Evolutionary conservation across 2,113 vertebrate genomes (phyloP), one percentile per base, ranked within the genome.

Genomic region (Erythrocercus mccallii): DNA sequence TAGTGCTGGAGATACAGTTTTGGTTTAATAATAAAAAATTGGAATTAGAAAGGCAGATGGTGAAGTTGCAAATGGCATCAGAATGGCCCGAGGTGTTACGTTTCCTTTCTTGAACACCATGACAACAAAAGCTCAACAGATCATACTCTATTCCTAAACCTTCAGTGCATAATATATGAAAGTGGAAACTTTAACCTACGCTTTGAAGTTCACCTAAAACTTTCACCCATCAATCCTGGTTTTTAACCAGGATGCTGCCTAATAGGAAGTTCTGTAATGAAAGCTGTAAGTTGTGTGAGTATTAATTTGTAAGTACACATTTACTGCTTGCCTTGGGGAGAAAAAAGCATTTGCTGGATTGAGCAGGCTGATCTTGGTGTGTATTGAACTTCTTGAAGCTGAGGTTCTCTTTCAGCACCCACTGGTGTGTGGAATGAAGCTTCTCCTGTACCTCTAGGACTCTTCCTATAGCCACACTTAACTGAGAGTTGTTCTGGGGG

Each of bases 351-450:
- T 83, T 51, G 5, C 40, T 19, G 0, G 33, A 3, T 35, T 33
- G 61, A 65, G 45, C 19, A 53, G 50, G 17, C 20, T 64, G 51
- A 47, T 60, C 25, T 27, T 30, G 25, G 23, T 15, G 56, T 11
- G 27, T 17, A 20, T 2, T 8, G 10, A 77, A 9, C 30, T 19
- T 7, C 24, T 24, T 10, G 31, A 23, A 60, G 24, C 30, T 11
- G 40, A 81, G 16, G 5, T 7, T 44, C 44, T 77, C 20, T 30
- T 8, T 35, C 5, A 6, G 9, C 9, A 24, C 25, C 24, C 19
- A 1, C 5, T 16, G 16, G 10, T 1, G 13, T 21, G 25, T 16
- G 40, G 74, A 50, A 37, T 11, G 2, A 33, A n/a, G 15, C 7
- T 65, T 4, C 54, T 60, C 48, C 17, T 37, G n/a, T 5, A 5